Conservation (phyloP, 2,888 invertebrate species). For the Endotricha flammealis region DNA sequence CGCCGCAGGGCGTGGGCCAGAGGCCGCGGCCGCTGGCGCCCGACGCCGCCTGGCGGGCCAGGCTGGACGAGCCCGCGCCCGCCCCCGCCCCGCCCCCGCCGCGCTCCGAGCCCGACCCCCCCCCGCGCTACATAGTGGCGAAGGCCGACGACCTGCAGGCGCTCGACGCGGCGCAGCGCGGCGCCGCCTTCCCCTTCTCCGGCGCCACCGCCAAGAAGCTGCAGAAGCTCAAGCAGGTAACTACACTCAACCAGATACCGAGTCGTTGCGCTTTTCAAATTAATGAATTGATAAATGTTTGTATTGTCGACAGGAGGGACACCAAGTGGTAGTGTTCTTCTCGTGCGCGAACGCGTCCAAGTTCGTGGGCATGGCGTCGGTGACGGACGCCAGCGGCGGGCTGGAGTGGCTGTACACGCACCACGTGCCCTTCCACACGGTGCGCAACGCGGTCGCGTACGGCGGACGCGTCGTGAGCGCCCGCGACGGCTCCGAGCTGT, state of each 20-base stretch:
- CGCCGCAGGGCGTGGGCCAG: constrained; percentile 86
- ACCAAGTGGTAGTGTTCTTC: constrained; percentile 54
- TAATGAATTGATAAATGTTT: neutral
- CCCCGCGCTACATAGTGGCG: constrained; percentile 77
- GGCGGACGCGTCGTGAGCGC: constrained; percentile 75
- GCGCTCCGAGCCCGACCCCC: constrained; percentile 32
- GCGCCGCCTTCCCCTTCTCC: constrained; percentile 79
- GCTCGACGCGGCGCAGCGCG: constrained; percentile 76
- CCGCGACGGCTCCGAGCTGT: constrained; percentile 79
- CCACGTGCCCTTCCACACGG: constrained; percentile 53
- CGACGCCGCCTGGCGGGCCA: constrained; percentile 73
- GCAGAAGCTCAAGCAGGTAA: constrained; percentile 77
- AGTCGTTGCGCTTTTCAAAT: neutral
- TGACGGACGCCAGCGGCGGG: constrained; percentile 30
- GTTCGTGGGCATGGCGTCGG: constrained; percentile 51
- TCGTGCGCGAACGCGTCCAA: constrained; percentile 50
- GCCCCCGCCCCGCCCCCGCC: too few species aligned
- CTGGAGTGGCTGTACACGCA: constrained; percentile 54
- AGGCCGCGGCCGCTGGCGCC: constrained; percentile 85
- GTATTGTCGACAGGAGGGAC: constrained; percentile 42
- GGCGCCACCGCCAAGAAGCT: constrained; percentile 80
- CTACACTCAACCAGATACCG: too few species aligned
- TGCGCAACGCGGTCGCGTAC: constrained; percentile 75
- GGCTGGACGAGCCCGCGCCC: too few species aligned
- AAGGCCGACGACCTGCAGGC: constrained; percentile 76